Base-by-base conservation (phyloP, 2,888 invertebrate genomes). In the Drosophila picticornis region DNA sequence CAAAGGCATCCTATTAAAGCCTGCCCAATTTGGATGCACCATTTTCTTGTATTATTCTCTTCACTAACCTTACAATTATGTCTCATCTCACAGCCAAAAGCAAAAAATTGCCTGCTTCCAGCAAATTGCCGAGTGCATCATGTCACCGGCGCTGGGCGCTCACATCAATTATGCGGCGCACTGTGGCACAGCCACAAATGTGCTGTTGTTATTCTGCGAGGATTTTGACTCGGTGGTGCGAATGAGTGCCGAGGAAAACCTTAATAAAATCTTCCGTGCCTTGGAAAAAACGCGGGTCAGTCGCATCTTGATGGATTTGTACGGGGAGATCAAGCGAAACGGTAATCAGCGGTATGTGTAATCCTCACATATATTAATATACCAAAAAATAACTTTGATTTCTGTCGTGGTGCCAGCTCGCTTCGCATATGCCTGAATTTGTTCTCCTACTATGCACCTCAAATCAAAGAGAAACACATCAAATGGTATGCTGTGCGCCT, bases 281-380 rank as follows among this genome's bases (percentile, higher is more conserved):
- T 93, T 96, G 88, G 94, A 95, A 77, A 96, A 96, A 90, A 95
- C 95, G 27, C 95, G 96, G 80, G 94, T 96, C 16, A 95, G 96
- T 32, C 95, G 96, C 88, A 94, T 97, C 63, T 96, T 96, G 89
- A 95, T 97, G 88, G 97, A 97, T 92, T 94, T 98, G 51, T 97
- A 96, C 90, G 96, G 96, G 82, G 97, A 96, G 93, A 96, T 97
- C 52, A 96, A 97, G 92, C 96, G 96, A 90, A 97, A 97, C 93
- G 96, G 96, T 5, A 93, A 93, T 76, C 93, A 93, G 62, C 88
- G 92, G 93, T 93, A 70, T 60, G 83, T 38, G 7, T 4, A 1
- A 3, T 16, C 13, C 4, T 57, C 9, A 16, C 6, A 50, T 9
- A 2, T 32, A n/a, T 22, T 6, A 1, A 3, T 19, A 5, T 7